Evolutionary conservation across 2,797 vertebrate species (phyloP).

Genomic region (Epinephelus coioides): DNA sequence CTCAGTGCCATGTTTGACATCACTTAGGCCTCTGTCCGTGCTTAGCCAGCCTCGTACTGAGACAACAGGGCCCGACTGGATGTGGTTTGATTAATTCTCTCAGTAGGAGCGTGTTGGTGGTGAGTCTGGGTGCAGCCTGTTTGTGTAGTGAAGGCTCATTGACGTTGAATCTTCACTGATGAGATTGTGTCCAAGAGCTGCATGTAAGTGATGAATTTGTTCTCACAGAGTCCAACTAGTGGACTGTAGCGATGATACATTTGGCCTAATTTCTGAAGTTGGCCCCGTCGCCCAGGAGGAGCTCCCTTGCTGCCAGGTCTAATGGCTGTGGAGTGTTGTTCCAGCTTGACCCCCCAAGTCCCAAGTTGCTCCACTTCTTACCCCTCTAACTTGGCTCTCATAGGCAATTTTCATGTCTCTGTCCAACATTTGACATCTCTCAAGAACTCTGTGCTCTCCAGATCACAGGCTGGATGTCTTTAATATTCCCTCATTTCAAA

Average conservation of each 20-base stretch:
- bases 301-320: constrained; percentile 56
- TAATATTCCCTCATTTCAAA: constrained; percentile 43
- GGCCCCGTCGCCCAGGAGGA: constrained; percentile 48
- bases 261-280: constrained; percentile 41
- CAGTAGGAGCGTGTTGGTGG: constrained; percentile 38
- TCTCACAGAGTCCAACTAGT: constrained; percentile 45
- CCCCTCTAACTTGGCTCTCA: constrained; percentile 61
- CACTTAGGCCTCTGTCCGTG: constrained; percentile 40
- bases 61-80: constrained; percentile 47
- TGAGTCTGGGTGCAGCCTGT: constrained; percentile 56
- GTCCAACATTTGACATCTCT: constrained; percentile 65
- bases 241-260: constrained; percentile 33
- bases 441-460: constrained; percentile 64
- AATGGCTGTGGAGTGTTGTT: constrained; percentile 68
- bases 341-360: constrained; percentile 63
- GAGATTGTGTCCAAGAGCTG: constrained; percentile 24
- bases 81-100: constrained; percentile 62
- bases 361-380: constrained; percentile 52
- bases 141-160: constrained; percentile 71
- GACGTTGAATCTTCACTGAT: constrained; percentile 51
- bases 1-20: constrained; percentile 66
- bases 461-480: constrained; percentile 40
- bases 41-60: constrained; percentile 44
- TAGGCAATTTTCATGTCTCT: constrained; percentile 73
- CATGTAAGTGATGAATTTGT: constrained; percentile 56